Evolutionary conservation across 2,797 vertebrate genomes (phyloP).

Genomic region (Erethizon dorsatum): DNA sequence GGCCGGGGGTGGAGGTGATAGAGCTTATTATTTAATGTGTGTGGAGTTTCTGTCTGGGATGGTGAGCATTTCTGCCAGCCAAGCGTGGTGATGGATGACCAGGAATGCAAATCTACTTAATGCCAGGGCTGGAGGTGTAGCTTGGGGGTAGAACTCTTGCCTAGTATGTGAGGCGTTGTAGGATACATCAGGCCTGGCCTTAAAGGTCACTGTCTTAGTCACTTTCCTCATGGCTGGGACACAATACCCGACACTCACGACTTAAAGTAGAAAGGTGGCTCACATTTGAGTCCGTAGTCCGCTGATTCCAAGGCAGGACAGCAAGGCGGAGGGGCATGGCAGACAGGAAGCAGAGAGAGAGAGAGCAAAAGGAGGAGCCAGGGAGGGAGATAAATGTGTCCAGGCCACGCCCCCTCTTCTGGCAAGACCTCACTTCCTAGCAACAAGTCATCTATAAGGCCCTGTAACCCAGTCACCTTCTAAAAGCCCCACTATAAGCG

Average conservation of each 20-base stretch:
- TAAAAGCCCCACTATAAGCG: not conserved
- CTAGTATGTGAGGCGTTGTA: not conserved
- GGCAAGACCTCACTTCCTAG: not conserved
- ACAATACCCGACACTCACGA: not conserved
- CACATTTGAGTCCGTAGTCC: not conserved
- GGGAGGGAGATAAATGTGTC: not conserved
- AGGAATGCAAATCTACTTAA: not conserved
- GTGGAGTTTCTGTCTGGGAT: not conserved
- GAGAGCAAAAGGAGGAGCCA: not conserved
- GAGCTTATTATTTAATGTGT: not conserved
- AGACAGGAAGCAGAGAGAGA: not conserved
- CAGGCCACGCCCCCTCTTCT: not conserved
- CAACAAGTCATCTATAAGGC: not conserved
- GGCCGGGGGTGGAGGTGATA: not conserved
- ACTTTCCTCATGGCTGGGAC: not conserved
- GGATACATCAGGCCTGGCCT: not conserved
- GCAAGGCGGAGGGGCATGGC: not conserved
- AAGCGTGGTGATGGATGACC: not conserved
- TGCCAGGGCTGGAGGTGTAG: not conserved
- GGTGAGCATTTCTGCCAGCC: not conserved
- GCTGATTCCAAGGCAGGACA: not conserved
- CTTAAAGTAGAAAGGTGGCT: not conserved
- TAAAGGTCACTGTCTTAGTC: not conserved
- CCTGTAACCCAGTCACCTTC: not conserved
- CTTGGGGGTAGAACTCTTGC: not conserved